phyloP scores from a whole-genome alignment of 2,888 invertebrate genomes.

The Automeris io region DNA sequence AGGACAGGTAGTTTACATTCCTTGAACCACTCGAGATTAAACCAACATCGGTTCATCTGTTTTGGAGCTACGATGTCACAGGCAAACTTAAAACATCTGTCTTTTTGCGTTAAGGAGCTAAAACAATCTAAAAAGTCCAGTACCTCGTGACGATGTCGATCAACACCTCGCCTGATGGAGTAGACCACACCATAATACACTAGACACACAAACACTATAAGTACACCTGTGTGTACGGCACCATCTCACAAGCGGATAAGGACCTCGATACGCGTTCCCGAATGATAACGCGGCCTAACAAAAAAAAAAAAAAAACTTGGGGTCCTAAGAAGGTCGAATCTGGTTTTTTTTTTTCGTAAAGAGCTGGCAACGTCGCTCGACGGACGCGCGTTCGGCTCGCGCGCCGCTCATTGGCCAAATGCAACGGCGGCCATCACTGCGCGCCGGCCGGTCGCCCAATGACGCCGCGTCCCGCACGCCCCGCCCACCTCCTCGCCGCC shows the following conservation, averaged over 20 bases:
- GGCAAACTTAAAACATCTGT: conserved; percentile 21
- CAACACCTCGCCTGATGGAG: conserved; percentile 68
- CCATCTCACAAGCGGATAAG: conserved; percentile 68
- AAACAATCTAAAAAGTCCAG: conserved; percentile 16
- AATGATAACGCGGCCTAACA: conserved; percentile 74
- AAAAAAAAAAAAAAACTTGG: conserved; percentile 73
- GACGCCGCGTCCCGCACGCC: conserved; percentile 68
- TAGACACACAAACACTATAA: conserved; percentile 46
- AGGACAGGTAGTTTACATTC: conserved; percentile 10
- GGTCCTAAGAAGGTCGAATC: conserved; percentile 77
- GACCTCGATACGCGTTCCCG: conserved; percentile 63
- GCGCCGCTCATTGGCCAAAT: conserved; percentile 72
- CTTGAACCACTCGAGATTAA: too few species aligned
- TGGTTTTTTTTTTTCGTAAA: conserved; percentile 72
- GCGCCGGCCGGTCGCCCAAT: conserved; percentile 58
- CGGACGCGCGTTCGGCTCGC: conserved; percentile 72
- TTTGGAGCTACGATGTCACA: conserved; percentile 23
- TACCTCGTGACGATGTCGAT: conserved; percentile 72
- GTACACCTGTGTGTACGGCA: conserved; percentile 55
- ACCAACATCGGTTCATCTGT: too few species aligned
- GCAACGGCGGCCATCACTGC: conserved; percentile 70
- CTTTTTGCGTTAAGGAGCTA: too few species aligned
- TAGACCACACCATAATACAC: conserved; percentile 74
- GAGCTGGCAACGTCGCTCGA: conserved; percentile 74
- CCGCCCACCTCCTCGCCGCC: conserved; percentile 69